Conservation (phyloP, 2,113 vertebrate genomes). For the Cebus imitator region DNA sequence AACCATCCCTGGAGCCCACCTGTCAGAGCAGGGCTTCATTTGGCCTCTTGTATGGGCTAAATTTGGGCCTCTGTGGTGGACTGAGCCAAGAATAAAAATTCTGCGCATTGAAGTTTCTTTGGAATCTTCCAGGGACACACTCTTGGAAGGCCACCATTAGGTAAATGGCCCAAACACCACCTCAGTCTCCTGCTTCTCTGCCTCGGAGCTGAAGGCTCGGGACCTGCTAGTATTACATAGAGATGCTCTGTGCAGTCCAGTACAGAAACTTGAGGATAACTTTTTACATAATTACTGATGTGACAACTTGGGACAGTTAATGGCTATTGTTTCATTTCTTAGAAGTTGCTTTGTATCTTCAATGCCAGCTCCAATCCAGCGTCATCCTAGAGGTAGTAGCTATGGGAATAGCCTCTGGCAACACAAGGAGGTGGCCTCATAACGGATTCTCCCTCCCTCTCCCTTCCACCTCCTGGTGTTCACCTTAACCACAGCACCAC, state of each 20-base stretch:
- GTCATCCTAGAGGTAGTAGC: neutral
- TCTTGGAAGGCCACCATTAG: neutral
- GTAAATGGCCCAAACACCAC: neutral
- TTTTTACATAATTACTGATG: neutral
- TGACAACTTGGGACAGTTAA: neutral
- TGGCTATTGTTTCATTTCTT: constrained; percentile 20
- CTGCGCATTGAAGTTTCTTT: neutral
- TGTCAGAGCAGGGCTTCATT: neutral
- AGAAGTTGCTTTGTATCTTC: constrained; percentile 8
- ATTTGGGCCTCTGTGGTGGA: neutral
- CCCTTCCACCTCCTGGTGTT: neutral
- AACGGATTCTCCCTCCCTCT: neutral
- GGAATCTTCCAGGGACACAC: neutral
- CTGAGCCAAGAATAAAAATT: neutral
- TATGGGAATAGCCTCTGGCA: neutral
- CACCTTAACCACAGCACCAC: neutral
- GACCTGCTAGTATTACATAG: neutral
- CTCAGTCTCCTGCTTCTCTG: neutral
- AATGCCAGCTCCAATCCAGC: neutral
- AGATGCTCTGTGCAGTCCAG: neutral
- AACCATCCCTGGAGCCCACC: neutral
- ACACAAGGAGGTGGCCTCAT: neutral
- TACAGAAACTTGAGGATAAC: neutral
- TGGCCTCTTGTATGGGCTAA: neutral
- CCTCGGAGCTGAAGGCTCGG: neutral